These are phyloP conservation scores for Oscheius sp. DNA, from an alignment of 2,888 invertebrate species.

Conservation along the genomic window DNA sequence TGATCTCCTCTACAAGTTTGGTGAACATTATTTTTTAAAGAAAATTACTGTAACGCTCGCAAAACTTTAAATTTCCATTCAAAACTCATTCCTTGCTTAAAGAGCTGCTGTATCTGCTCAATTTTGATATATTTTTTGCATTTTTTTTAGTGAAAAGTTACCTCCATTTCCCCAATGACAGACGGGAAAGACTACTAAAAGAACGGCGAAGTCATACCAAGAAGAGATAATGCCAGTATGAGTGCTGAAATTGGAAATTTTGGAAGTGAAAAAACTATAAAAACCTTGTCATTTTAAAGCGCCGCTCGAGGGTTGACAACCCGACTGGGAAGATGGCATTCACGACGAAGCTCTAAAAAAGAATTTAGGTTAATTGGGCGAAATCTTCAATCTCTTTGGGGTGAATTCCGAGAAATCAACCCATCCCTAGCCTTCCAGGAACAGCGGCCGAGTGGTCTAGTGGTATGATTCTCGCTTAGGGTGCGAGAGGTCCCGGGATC, in stretches of 20 bases:
- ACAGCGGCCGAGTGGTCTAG: constrained; percentile 22
- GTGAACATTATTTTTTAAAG: background rate
- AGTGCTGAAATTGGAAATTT: constrained; percentile 65
- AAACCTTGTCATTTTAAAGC: constrained; percentile 68
- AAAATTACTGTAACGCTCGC: too few species aligned
- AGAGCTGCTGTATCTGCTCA: too few species aligned
- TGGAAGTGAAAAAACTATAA: constrained; percentile 33
- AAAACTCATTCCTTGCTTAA: too few species aligned
- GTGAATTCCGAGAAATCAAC: too few species aligned
- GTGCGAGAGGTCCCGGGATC: constrained; percentile 22
- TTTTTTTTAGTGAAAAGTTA: too few species aligned
- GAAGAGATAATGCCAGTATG: constrained; percentile 70
- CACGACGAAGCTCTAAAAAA: constrained; percentile 64
- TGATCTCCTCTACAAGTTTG: too few species aligned
- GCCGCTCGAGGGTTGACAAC: constrained; percentile 64
- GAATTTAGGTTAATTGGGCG: too few species aligned
- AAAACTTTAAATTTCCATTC: too few species aligned
- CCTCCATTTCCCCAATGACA: constrained; percentile 69
- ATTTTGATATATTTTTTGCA: too few species aligned
- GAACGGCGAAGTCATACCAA: constrained; percentile 69
- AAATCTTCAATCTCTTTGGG: too few species aligned
- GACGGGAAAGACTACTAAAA: constrained; percentile 67
- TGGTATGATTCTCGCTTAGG: constrained; percentile 22
- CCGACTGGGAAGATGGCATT: constrained; percentile 69
- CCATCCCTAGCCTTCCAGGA: too few species aligned